These are phyloP conservation scores for Hippocampus barbouri DNA, from an alignment of 2,113 vertebrate genomes.

Conservation along the genomic window DNA sequence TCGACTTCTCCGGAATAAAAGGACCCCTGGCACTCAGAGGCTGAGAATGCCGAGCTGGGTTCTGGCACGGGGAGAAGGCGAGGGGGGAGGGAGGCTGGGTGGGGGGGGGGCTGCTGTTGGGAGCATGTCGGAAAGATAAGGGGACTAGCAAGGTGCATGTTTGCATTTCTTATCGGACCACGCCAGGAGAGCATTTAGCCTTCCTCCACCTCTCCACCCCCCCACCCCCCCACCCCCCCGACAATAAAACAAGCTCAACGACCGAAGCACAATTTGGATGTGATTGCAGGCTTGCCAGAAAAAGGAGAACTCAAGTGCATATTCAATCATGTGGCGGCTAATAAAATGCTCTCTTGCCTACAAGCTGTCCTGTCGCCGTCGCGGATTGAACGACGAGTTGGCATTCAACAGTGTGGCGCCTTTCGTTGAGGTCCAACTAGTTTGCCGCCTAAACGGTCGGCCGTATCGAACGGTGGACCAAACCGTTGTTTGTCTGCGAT, in stretches of 20 bases:
- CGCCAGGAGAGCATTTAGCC: slow-evolving; percentile 60
- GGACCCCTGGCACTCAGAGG: slow-evolving; percentile 50
- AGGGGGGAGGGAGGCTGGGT: slow-evolving; percentile 24
- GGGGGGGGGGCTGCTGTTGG: slow-evolving; percentile 40
- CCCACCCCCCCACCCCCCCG: no score
- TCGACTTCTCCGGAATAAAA: slow-evolving; percentile 42
- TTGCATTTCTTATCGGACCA: slow-evolving; percentile 64
- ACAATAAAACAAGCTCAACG: slow-evolving; percentile 48
- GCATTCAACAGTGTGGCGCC: not conserved
- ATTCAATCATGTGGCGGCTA: no score
- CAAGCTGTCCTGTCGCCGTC: not conserved
- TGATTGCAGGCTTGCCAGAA: slow-evolving; percentile 18
- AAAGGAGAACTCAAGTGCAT: not conserved
- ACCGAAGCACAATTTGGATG: slow-evolving; percentile 18
- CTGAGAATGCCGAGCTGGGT: slow-evolving; percentile 56
- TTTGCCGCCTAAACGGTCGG: no score
- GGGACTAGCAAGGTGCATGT: slow-evolving; percentile 67
- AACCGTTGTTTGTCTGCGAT: no score
- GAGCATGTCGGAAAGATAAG: slow-evolving; percentile 68
- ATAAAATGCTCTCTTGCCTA: no score
- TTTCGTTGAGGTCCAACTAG: no score
- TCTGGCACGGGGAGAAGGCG: slow-evolving; percentile 40
- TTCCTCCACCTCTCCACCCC: slow-evolving; percentile 22
- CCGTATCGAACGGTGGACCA: no score
- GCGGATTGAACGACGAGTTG: not conserved